Percentiles rank a stretch among this genome's conserved stretches.
Evolutionary conservation across 2,888 invertebrate genomes (phyloP).

Genomic region (Rapana venosa): DNA sequence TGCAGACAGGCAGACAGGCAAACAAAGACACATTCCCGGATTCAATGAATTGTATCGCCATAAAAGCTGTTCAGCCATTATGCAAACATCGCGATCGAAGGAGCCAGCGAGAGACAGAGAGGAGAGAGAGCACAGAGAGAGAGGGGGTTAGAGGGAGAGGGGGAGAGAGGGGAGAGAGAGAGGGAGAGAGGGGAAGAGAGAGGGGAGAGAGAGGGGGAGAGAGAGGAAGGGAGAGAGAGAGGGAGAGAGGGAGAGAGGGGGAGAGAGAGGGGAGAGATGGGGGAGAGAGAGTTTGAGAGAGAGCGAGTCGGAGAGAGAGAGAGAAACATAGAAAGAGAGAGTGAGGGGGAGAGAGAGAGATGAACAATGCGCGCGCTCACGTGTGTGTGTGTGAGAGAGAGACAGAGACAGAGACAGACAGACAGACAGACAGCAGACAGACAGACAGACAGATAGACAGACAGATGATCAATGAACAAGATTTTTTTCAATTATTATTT

Average conservation of each 20-base stretch:
- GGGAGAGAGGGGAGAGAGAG: conserved; percentile 12
- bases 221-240: background rate
- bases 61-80: no score
- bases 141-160: conserved; percentile 34
- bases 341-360: background rate
- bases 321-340: background rate
- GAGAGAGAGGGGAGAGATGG: background rate
- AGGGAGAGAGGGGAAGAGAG: background rate
- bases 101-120: background rate
- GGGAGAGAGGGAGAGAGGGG: background rate
- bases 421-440: background rate
- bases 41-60: no score
- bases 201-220: no score
- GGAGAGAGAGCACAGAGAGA: conserved; percentile 14
- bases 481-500: no score
- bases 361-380: no score
- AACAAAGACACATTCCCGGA: no score
- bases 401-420: no score
- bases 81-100: no score
- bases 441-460: conserved; percentile 7
- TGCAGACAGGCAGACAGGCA: no score
- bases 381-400: no score
- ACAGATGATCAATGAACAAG: background rate
- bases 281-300: background rate
- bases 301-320: background rate